These are phyloP conservation scores for Psylliodes chrysocephalus DNA, from an alignment of 2,888 invertebrate genomes.

Conservation along the genomic window DNA sequence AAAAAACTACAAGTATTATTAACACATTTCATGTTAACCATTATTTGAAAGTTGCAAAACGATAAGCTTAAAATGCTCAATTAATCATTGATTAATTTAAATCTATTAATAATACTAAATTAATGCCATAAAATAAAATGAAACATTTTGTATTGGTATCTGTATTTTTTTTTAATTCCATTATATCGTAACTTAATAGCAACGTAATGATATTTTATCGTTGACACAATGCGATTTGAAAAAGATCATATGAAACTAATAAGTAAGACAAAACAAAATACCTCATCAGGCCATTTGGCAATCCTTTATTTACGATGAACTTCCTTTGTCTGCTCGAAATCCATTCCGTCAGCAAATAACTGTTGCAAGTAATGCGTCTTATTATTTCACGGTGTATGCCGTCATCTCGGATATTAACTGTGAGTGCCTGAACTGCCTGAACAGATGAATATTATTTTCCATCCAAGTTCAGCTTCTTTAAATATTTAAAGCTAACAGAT, in stretches of 20 bases:
- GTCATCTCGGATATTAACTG: conserved; percentile 1
- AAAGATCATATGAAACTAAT: neutral
- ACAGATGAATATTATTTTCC: neutral
- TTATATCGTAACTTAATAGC: no score
- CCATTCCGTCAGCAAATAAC: conserved; percentile 27
- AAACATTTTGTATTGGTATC: no score
- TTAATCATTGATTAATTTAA: no score
- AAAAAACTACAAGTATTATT: no score
- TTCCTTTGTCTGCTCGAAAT: conserved; percentile 30
- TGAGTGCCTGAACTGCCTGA: neutral
- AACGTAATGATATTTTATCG: no score
- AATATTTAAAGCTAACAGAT: no score
- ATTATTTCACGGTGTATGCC: conserved; percentile 23
- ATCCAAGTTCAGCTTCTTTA: neutral
- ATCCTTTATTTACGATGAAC: conserved; percentile 29
- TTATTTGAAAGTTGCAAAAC: no score
- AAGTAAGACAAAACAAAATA: conserved; percentile 13
- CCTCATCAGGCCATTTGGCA: conserved; percentile 8
- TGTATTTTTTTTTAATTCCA: no score
- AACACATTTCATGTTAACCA: no score
- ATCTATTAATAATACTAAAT: no score
- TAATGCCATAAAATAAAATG: no score
- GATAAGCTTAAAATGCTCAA: no score
- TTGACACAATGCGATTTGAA: neutral
- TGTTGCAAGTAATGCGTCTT: conserved; percentile 22